Evolutionary conservation across 2,113 vertebrate species (phyloP), one percentile per base, ranked within the genome.

Genomic region (Cochlearius cochlearius): DNA sequence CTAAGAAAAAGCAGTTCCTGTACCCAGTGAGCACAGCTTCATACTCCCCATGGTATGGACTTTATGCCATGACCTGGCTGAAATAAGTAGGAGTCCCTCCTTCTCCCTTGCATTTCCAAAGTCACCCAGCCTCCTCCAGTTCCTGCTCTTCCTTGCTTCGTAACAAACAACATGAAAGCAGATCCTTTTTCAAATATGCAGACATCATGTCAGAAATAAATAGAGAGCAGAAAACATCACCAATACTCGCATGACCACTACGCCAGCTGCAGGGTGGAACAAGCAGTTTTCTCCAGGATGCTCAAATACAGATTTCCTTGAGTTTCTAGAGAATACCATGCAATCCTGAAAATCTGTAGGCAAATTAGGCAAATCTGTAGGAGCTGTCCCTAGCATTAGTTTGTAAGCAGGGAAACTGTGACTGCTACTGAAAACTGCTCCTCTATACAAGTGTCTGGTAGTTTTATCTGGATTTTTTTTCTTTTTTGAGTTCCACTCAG

Each of bases 211-310:
- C 74, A 89, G 52, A 86, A 86, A 49, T 11, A 88, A 81, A 67
- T 19, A 30, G 34, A 78, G 50, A 43, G 12, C 43, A 96, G 73
- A 73, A 80, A 85, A 47, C 36, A 52, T 43, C 30, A 82, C 15
- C 55, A 43, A 25, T 29, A 64, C 12, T 53, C 0, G 0, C 14
- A 26, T 7, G 30, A 52, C 27, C 52, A 53, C 41, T 45, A 7
- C 6, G 18, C 6, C 56, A 69, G 5, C 23, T 27, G 38, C 41
- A 83, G 50, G 10, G 26, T 27, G 12, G 53, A 81, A 77, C 15
- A 81, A 73, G 45, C 20, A 7, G 19, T 79, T 89, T 83, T 74
- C 63, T 92, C 36, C 69, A 74, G 52, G 66, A 79, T 55, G 56
- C 27, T 75, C 38, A 53, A 75, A 67, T 29, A 63, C 14, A 86